Evolutionary conservation across 2,797 vertebrate genomes (phyloP), one percentile per base, ranked within the genome.

Genomic region (Euphonia xanthogaster): DNA sequence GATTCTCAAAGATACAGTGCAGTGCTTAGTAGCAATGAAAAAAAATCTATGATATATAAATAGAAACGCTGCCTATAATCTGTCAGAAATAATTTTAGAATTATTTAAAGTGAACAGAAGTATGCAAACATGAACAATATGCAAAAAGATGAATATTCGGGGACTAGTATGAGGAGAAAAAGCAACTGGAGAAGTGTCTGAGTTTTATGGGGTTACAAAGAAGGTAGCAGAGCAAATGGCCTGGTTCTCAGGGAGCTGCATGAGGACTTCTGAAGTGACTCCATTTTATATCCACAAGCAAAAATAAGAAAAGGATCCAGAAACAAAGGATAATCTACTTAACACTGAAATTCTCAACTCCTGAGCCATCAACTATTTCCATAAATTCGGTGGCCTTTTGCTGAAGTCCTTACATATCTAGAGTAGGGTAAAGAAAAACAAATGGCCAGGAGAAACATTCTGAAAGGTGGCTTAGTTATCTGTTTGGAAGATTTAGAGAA

Each of bases 71-170:
- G 62, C 27, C 37, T 78, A 31, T 88, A 72, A 60, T 90, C 63
- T 86, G 62, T 12, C 37, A 94, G 79, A 95, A 95, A 81, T 78
- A 45, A 78, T 86, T 94, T 80, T 60, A 78, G 70, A 71, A 68
- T 45, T 6, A 62, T 86, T 93, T 81, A 15, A 93, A 93, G 40
- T 57, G 60, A 63, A 86, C 40, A 45, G 37, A 76, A 88, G 45
- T 35, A 84, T 31, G 70, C 55, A 75, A 90, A 83, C 13, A 45
- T 42, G 58, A 94, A 53, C 35, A 88, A 70, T 45, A 75, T 45
- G 22, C 40, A 58, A 28, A 42, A 50, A 80, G 19, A 72, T 81
- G 35, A 94, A 78, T 80, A 91, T 50, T 68, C 27, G 53, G 30
- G 22, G 31, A 54, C 31, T 61, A 54, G 23, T 21, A 35, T 35